These are phyloP conservation scores for Furcula furcula DNA, from an alignment of 2,888 invertebrate genomes.

Conservation along the genomic window DNA sequence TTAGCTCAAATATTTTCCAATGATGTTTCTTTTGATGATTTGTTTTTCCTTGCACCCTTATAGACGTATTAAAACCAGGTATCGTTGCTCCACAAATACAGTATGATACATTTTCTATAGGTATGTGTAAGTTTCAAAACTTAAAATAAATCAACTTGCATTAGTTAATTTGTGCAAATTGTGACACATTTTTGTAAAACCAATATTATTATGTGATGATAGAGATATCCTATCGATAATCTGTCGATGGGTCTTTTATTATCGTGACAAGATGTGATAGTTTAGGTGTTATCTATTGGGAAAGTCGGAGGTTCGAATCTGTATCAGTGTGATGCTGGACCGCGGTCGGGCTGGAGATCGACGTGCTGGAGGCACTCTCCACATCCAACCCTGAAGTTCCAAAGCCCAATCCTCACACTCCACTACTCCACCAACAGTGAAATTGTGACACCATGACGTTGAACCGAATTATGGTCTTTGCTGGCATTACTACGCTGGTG, in stretches of 20 bases:
- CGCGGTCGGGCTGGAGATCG: conserved; percentile 22
- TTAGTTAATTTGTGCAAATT: too few species aligned
- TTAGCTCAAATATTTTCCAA: too few species aligned
- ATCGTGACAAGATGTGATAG: conserved; percentile 22
- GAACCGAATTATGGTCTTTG: conserved; percentile 41
- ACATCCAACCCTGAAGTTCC: neutral
- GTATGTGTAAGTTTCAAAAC: too few species aligned
- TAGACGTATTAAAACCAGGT: too few species aligned
- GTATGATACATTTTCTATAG: too few species aligned
- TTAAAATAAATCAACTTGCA: too few species aligned
- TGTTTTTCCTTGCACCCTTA: too few species aligned
- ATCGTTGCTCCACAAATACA: too few species aligned
- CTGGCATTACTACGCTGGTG: conserved; percentile 44
- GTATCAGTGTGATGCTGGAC: conserved; percentile 45
- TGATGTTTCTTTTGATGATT: too few species aligned
- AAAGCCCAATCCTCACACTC: conserved; percentile 9
- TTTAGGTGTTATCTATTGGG: conserved; percentile 29
- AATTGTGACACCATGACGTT: conserved; percentile 27
- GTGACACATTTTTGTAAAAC: too few species aligned
- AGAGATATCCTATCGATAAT: neutral
- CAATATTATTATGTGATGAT: neutral
- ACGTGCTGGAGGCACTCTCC: conserved; percentile 10
- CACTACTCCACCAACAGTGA: neutral
- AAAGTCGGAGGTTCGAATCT: conserved; percentile 23
- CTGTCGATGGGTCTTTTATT: conserved; percentile 10